A percentile compares a stretch with the other conserved stretches of the same genome.
These are phyloP conservation scores for Ochotona princeps DNA, from an alignment of 2,113 vertebrate genomes.

Conservation along the genomic window DNA sequence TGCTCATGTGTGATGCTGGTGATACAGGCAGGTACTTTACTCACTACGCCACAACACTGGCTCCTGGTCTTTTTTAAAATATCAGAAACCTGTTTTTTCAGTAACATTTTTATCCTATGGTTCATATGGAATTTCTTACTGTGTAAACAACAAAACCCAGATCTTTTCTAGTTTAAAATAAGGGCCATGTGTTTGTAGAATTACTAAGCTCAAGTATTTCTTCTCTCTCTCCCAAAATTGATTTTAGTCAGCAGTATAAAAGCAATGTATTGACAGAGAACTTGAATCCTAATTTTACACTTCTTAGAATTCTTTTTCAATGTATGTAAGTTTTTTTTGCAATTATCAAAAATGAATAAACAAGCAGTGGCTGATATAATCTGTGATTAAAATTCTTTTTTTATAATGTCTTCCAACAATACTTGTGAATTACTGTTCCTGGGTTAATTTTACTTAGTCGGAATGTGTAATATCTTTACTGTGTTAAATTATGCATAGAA, in stretches of 20 bases:
- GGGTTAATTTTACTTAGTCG: conserved; percentile 77
- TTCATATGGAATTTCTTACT: conserved; percentile 9
- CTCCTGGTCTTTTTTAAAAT: no score
- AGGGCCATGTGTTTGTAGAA: conserved; percentile 13
- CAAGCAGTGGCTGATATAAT: conserved; percentile 65
- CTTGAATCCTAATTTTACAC: conserved; percentile 63
- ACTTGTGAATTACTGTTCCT: conserved; percentile 71
- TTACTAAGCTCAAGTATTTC: conserved; percentile 32
- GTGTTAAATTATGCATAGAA: conserved; percentile 75
- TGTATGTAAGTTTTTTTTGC: conserved; percentile 64
- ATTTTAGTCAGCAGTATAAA: conserved; percentile 47
- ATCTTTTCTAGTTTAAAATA: conserved; percentile 26
- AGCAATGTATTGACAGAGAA: conserved; percentile 38
- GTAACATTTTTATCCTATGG: background rate
- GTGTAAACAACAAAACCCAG: background rate
- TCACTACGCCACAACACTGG: no score
- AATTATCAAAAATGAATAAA: conserved; percentile 74
- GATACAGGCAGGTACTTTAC: no score
- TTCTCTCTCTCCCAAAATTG: background rate
- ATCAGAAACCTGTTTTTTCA: no score
- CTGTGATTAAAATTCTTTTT: conserved; percentile 70
- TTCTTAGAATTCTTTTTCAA: conserved; percentile 68
- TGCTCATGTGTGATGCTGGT: no score
- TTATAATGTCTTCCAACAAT: conserved; percentile 67
- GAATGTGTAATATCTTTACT: conserved; percentile 74